Evolutionary conservation across 2,888 invertebrate species (phyloP), one percentile per base, ranked within the genome.

Genomic region (Synergus japonicus): DNA sequence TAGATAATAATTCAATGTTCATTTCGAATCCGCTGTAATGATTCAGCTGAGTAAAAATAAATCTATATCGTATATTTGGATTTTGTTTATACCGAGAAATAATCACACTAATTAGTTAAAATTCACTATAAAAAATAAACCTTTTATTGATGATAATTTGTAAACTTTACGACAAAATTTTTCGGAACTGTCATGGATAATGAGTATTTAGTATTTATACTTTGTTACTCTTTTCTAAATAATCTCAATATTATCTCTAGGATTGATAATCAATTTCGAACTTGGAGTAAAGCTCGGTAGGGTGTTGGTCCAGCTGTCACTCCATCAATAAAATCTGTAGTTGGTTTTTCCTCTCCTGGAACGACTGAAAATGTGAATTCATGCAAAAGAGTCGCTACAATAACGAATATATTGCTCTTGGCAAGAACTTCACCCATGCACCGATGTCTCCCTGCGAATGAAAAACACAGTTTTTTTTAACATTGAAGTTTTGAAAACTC

Each of bases 371-470:
- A 95, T 5, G 94, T 94, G 86, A 96, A 97, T 86, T 93, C 94
- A 91, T 97, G 97, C 85, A 97, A 92, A 85, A 97, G 92, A 0
- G 95, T 93, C 0, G 96, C 94, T 0, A 95, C 95, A 87, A 97
- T 96, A 49, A 97, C 91, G 88, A 97, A 97, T 76, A 97, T 93
- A 87, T 96, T 97, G 86, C 96, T 96, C 87, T 95, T 95, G 0
- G 96, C 96, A 83, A 97, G 91, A 0, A 95, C 94, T 88, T 97
- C 97, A 0, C 97, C 97, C 94, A 97, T 94, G 88, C 97, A 97
- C 77, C 97, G 95, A 89, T 96, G 96, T 86, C 95, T 96, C 0
- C 93, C 93, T 93, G 83, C 22, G 83, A 83, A 37, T 49, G 49
- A 43, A 77, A 85, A 77, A 54, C 8, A 65, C 2, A 67, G 2